A percentile compares a stretch with the other conserved stretches of the same genome.
phyloP scores from a whole-genome alignment of 2,797 vertebrate species.

The Rhinatrema bivittatum region DNA sequence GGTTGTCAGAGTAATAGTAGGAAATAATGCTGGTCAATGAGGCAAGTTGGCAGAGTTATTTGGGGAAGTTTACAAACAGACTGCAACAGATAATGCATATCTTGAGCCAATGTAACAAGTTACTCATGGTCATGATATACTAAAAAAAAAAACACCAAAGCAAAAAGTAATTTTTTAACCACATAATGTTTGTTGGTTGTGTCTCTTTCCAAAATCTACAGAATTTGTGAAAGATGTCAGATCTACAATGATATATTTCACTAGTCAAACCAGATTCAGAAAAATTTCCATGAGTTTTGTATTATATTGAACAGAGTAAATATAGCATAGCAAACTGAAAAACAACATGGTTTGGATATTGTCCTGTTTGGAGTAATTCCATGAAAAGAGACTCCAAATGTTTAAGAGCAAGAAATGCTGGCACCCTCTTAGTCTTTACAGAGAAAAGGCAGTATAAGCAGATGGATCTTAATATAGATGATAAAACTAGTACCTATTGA shows the following conservation, averaged over 20 bases:
- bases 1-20: too few species aligned
- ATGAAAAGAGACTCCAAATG: slow-evolving; percentile 61
- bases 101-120: too few species aligned
- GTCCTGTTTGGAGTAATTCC: slow-evolving; percentile 55
- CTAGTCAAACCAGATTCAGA: slow-evolving; percentile 44
- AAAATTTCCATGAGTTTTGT: slow-evolving; percentile 43
- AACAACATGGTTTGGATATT: slow-evolving; percentile 51
- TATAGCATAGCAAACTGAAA: slow-evolving; percentile 44
- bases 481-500: slow-evolving; percentile 30
- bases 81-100: too few species aligned
- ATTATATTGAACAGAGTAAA: slow-evolving; percentile 47
- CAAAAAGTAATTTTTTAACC: slow-evolving; percentile 21
- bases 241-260: slow-evolving; percentile 36
- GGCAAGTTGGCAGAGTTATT: too few species aligned
- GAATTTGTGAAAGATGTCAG: slow-evolving; percentile 16
- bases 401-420: slow-evolving; percentile 43
- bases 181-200: slow-evolving; percentile 36
- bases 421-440: not conserved
- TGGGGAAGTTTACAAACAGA: too few species aligned
- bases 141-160: too few species aligned
- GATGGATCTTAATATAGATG: slow-evolving; percentile 16
- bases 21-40: too few species aligned
- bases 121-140: too few species aligned
- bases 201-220: slow-evolving; percentile 35
- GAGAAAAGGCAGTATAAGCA: slow-evolving; percentile 25